Percentiles rank a stretch among this genome's conserved stretches.
phyloP scores from a whole-genome alignment of 64 coral and sea anemone genomes.

The Cladopsammia gracilis region DNA sequence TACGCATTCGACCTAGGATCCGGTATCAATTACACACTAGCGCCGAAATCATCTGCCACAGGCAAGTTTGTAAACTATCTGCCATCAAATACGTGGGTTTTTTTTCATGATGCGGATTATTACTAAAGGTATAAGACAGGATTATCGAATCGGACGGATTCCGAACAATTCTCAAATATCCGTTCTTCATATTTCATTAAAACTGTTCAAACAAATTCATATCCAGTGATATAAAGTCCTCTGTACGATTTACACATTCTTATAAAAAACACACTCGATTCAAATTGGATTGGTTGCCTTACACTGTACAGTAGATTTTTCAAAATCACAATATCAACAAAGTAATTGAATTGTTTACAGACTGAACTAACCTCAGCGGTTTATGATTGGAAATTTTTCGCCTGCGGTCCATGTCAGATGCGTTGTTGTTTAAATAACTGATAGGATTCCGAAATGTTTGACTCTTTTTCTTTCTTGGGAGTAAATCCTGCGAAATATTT shows the following conservation, averaged over 20 bases:
- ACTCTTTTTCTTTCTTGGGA: not conserved
- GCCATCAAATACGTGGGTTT: too few relatives aligned
- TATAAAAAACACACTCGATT: too few relatives aligned
- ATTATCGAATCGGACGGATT: not conserved
- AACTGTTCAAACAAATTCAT: too few relatives aligned
- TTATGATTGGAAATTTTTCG: conserved; percentile 49
- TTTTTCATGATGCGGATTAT: too few relatives aligned
- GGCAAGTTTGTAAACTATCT: too few relatives aligned
- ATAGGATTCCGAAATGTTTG: not conserved
- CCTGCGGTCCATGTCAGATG: not conserved
- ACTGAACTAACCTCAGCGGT: conserved; percentile 14
- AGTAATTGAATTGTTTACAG: conserved; percentile 1
- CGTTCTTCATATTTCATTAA: too few relatives aligned
- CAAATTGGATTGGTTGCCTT: too few relatives aligned
- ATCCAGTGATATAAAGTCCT: too few relatives aligned
- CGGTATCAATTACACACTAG: too few relatives aligned
- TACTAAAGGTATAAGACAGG: not conserved
- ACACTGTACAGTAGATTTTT: not conserved
- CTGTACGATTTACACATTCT: too few relatives aligned
- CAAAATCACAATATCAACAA: not conserved
- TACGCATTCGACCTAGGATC: too few relatives aligned
- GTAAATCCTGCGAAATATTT: not conserved
- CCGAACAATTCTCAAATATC: not conserved
- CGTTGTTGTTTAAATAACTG: not conserved
- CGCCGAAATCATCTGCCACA: too few relatives aligned